Percentiles rank a stretch among this genome's conserved stretches.
These are phyloP conservation scores for Parascotia fuliginaria DNA, from an alignment of 2,888 invertebrate genomes.

Conservation along the genomic window DNA sequence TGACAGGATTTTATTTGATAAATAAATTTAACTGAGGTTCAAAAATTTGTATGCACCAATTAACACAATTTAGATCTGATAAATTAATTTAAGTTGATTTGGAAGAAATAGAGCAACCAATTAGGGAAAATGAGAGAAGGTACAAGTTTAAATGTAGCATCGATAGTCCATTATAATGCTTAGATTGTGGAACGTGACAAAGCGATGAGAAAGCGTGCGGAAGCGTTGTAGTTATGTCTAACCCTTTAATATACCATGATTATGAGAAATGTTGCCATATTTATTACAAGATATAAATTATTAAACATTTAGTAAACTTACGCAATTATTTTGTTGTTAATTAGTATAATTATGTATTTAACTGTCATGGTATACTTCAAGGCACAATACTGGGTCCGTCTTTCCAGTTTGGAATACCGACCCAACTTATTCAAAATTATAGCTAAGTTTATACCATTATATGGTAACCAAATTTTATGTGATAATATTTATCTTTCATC, in stretches of 20 bases:
- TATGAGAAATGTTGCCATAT: not conserved
- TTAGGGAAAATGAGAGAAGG: constrained; percentile 40
- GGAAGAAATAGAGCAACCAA: constrained; percentile 45
- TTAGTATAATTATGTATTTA: too few relatives aligned
- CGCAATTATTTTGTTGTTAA: too few relatives aligned
- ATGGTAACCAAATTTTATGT: constrained; percentile 9
- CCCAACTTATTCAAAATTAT: constrained; percentile 21
- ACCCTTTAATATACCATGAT: constrained; percentile 28
- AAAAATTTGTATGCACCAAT: constrained; percentile 13
- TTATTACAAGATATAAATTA: too few relatives aligned
- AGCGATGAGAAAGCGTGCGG: constrained; percentile 69
- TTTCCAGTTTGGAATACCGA: constrained; percentile 18
- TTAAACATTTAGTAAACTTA: too few relatives aligned
- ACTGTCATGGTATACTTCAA: constrained; percentile 23
- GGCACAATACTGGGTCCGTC: constrained; percentile 19
- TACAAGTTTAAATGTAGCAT: constrained; percentile 29
- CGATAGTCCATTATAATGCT: constrained; percentile 23
- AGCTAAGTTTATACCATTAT: constrained; percentile 12
- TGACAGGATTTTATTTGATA: too few relatives aligned
- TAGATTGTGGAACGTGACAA: constrained; percentile 34
- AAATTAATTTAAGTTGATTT: constrained; percentile 39
- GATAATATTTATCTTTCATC: constrained; percentile 6
- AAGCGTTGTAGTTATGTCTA: constrained; percentile 48
- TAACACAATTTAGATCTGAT: constrained; percentile 14
- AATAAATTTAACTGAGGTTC: not conserved